A percentile compares a stretch with the other conserved stretches of the same genome.
phyloP scores from a whole-genome alignment of 2,797 vertebrate species.

The Microchirus variegatus region DNA sequence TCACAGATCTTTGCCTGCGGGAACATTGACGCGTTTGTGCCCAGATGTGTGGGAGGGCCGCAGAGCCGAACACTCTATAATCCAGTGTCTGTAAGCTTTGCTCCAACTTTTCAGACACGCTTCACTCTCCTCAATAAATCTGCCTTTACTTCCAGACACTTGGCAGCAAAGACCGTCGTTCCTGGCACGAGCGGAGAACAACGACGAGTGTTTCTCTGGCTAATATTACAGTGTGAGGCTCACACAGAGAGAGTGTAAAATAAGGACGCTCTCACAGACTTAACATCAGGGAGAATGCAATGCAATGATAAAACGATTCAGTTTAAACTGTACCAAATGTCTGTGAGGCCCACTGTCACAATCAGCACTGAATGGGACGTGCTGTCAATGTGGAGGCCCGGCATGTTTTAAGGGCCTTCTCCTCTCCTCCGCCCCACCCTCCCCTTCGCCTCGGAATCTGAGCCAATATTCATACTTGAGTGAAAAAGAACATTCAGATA shows the following conservation, averaged over 20 bases:
- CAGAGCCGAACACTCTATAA: slow-evolving; percentile 53
- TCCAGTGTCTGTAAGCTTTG: slow-evolving; percentile 46
- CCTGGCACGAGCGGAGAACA: background rate
- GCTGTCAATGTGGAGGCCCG: slow-evolving; percentile 56
- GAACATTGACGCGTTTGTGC: slow-evolving; percentile 71
- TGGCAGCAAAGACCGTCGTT: slow-evolving; percentile 39
- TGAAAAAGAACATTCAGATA: slow-evolving; percentile 75
- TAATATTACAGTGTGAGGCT: no score
- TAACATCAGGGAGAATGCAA: slow-evolving; percentile 44
- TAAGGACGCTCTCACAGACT: slow-evolving; percentile 43
- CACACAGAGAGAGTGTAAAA: slow-evolving; percentile 1
- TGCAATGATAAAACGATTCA: slow-evolving; percentile 38
- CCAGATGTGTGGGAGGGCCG: slow-evolving; percentile 72
- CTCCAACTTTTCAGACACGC: slow-evolving; percentile 47
- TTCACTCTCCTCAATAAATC: slow-evolving; percentile 57
- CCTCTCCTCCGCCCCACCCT: background rate
- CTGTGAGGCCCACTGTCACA: slow-evolving; percentile 55
- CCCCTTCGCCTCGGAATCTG: slow-evolving; percentile 30
- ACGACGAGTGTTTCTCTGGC: no score
- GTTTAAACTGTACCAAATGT: slow-evolving; percentile 51
- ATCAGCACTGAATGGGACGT: slow-evolving; percentile 48
- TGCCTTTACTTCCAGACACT: slow-evolving; percentile 56
- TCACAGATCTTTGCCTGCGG: slow-evolving; percentile 48
- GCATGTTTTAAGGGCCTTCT: slow-evolving; percentile 58
- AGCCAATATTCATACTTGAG: slow-evolving; percentile 69